Conservation (phyloP, 2,797 vertebrate genomes). For the Pangasius djambal region DNA sequence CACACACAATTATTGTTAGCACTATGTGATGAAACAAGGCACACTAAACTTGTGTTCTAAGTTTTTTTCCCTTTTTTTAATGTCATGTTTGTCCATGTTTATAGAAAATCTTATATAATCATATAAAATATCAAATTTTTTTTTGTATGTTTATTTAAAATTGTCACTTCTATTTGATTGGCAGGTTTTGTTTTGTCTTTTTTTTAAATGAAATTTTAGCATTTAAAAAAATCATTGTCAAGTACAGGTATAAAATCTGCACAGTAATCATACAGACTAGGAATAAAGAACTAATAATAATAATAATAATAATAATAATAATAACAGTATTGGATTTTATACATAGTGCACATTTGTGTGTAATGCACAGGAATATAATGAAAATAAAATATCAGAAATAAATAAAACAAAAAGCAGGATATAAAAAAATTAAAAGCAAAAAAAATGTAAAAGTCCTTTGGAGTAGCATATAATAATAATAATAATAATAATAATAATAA, state of each 20-base stretch:
- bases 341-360: not conserved
- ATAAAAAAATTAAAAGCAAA: not conserved
- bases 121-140: too few species aligned
- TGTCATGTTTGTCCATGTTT: not conserved
- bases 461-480: not conserved
- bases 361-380: not conserved
- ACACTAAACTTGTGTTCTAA: not conserved
- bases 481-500: not conserved
- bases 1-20: conserved; percentile 17
- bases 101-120: not conserved
- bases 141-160: too few species aligned
- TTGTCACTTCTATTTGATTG: too few species aligned
- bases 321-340: not conserved
- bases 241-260: too few species aligned
- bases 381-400: not conserved
- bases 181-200: too few species aligned
- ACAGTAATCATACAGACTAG: too few species aligned
- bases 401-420: not conserved
- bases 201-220: too few species aligned
- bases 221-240: too few species aligned
- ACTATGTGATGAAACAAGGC: not conserved
- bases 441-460: not conserved
- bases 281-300: too few species aligned
- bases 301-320: not conserved
- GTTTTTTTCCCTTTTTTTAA: not conserved